These are phyloP conservation scores for Dendrocincla tyrannina DNA, from an alignment of 2,797 vertebrate species.

Conservation along the genomic window DNA sequence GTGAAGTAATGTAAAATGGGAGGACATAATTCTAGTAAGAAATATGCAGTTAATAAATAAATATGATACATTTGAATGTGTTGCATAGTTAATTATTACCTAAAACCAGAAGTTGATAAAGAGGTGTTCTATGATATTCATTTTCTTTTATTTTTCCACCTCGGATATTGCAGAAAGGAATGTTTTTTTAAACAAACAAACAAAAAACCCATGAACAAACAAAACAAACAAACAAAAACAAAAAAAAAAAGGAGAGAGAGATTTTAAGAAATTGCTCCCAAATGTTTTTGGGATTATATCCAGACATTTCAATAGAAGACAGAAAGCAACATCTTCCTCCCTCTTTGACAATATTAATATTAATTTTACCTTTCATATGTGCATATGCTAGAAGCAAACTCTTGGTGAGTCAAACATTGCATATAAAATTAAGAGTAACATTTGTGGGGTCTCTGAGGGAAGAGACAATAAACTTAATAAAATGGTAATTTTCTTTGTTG, in stretches of 20 bases:
- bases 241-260: fast-evolving
- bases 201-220: background rate
- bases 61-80: conserved; percentile 19
- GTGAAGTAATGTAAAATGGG: conserved; percentile 45
- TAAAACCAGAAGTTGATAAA: conserved; percentile 22
- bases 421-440: background rate
- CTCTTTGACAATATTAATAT: background rate
- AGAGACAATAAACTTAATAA: background rate
- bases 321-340: background rate
- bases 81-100: background rate
- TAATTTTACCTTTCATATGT: conserved; percentile 15
- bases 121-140: background rate
- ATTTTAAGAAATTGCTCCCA: background rate
- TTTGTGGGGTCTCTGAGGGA: background rate
- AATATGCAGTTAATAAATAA: conserved; percentile 64
- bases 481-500: background rate
- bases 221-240: background rate
- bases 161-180: background rate
- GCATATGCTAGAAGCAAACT: background rate
- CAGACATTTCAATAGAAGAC: background rate
- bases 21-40: conserved; percentile 52
- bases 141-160: background rate
- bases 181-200: background rate
- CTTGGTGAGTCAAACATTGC: background rate
- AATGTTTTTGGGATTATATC: background rate